phyloP scores from a whole-genome alignment of 2,797 vertebrate species.

The Smutsia gigantea region DNA sequence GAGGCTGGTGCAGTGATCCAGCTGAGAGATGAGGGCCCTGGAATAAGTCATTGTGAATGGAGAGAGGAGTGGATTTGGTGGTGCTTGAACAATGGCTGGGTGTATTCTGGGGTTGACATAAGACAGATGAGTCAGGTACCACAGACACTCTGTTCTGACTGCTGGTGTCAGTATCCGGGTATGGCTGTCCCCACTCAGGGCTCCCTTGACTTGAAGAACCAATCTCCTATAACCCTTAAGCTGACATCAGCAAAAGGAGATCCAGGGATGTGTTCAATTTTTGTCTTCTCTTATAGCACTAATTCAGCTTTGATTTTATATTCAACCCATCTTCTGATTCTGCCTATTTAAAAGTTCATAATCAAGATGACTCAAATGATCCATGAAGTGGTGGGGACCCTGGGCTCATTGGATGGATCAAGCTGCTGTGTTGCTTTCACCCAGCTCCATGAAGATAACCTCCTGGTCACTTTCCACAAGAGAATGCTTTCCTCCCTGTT shows the following conservation, averaged over 20 bases:
- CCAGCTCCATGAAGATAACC: neutral
- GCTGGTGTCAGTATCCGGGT: neutral
- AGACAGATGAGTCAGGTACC: neutral
- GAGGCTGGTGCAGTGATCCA: neutral
- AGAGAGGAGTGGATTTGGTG: neutral
- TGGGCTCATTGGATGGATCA: neutral
- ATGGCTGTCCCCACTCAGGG: neutral
- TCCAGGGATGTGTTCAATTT: neutral
- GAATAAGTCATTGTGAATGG: neutral
- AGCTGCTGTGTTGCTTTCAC: neutral
- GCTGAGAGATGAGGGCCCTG: neutral
- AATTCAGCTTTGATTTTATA: slow-evolving; percentile 43
- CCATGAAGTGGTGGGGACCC: neutral
- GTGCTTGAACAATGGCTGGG: neutral
- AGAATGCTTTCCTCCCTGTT: neutral
- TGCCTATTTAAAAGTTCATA: slow-evolving; percentile 2
- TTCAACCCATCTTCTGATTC: neutral
- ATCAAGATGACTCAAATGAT: neutral
- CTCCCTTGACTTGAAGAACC: neutral
- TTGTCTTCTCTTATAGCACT: neutral
- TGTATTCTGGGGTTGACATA: neutral
- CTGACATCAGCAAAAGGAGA: neutral
- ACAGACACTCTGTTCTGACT: neutral
- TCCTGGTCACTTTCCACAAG: neutral
- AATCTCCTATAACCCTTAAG: neutral